Percentiles rank a stretch among this genome's conserved stretches.
phyloP scores from a whole-genome alignment of 2,797 vertebrate species.

The Sandelia bainsii region DNA sequence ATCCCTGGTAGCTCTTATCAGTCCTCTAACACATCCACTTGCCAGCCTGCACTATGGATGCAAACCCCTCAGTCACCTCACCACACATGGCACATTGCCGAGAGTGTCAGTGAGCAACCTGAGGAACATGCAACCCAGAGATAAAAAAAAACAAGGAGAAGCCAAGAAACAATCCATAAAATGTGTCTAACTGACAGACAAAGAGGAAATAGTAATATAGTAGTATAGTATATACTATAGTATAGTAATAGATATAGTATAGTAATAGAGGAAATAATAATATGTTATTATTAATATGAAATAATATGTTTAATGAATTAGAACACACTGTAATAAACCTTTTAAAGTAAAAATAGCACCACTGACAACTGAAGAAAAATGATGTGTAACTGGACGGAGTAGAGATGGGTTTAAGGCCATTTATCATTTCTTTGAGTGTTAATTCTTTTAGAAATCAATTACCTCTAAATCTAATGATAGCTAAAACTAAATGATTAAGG shows the following conservation, averaged over 20 bases:
- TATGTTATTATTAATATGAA: too few relatives aligned
- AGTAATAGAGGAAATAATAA: too few relatives aligned
- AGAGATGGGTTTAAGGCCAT: not conserved
- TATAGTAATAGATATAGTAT: too few relatives aligned
- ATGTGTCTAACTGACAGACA: constrained; percentile 13
- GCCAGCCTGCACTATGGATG: constrained; percentile 44
- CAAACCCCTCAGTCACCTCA: constrained; percentile 44
- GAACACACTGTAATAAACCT: not conserved
- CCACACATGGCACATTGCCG: constrained; percentile 42
- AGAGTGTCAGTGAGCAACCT: constrained; percentile 25
- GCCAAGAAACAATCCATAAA: constrained; percentile 13
- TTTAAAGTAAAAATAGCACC: not conserved
- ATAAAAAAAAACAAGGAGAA: constrained; percentile 14
- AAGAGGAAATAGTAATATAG: too few relatives aligned
- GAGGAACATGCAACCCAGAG: constrained; percentile 18
- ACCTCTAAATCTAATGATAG: not conserved
- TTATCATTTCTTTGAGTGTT: not conserved
- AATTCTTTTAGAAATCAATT: not conserved
- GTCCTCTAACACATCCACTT: constrained; percentile 61
- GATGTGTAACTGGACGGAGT: not conserved
- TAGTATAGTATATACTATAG: too few relatives aligned
- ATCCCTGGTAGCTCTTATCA: constrained; percentile 71
- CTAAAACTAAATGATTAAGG: not conserved
- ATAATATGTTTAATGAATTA: not conserved
- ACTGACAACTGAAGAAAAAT: not conserved